Percentiles rank a stretch among this genome's conserved stretches.
phyloP scores from a whole-genome alignment of 2,113 vertebrate genomes.

The Corvus cornix region DNA sequence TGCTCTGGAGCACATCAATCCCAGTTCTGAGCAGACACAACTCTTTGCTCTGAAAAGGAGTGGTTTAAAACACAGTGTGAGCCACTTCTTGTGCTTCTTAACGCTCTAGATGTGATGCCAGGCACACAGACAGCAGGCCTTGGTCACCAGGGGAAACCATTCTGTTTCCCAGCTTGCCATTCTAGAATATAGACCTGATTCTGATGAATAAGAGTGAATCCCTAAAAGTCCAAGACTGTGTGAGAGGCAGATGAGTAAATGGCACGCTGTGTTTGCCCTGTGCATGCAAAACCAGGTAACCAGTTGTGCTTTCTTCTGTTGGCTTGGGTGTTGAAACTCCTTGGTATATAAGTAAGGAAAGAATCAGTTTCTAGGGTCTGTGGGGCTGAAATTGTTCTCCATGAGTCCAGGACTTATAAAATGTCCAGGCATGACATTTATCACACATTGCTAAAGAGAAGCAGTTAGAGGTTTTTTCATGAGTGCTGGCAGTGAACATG shows the following conservation, averaged over 20 bases:
- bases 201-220: neutral
- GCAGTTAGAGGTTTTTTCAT: neutral
- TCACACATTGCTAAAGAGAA: neutral
- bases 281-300: neutral
- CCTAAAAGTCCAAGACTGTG: neutral
- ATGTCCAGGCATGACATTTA: neutral
- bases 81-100: neutral
- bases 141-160: neutral
- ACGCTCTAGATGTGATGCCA: neutral
- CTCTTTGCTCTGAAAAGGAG: neutral
- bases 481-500: neutral
- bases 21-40: neutral
- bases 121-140: neutral
- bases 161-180: neutral
- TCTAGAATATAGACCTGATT: neutral
- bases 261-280: fast-evolving
- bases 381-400: neutral
- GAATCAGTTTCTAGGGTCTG: neutral
- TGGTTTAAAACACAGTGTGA: neutral
- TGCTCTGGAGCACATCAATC: neutral
- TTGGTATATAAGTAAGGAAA: neutral
- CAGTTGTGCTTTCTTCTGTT: neutral
- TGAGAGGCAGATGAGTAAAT: neutral
- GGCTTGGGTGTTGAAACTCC: neutral
- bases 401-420: neutral